Evolutionary conservation across 2,888 invertebrate genomes (phyloP).

Genomic region (Sarcophaga carnaria): DNA sequence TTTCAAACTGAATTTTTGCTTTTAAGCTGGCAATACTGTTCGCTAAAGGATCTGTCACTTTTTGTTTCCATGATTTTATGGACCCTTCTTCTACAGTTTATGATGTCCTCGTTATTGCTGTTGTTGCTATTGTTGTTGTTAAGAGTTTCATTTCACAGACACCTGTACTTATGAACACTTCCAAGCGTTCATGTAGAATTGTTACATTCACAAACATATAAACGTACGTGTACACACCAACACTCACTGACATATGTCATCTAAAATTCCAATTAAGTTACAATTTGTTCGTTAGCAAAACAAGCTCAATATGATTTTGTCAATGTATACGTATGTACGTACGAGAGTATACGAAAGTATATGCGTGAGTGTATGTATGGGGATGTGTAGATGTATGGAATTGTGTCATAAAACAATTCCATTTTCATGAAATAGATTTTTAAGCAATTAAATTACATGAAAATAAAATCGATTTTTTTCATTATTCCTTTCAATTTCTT

Average conservation of each 20-base stretch:
- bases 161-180: slow-evolving; percentile 38
- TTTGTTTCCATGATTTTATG: background rate
- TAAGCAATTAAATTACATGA: slow-evolving; percentile 10
- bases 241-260: slow-evolving; percentile 27
- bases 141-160: slow-evolving; percentile 52
- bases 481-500: background rate
- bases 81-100: background rate
- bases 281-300: slow-evolving; percentile 54
- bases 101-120: background rate
- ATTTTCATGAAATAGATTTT: slow-evolving; percentile 29
- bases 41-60: background rate
- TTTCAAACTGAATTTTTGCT: background rate
- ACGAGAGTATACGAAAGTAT: background rate
- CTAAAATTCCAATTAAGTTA: slow-evolving; percentile 65
- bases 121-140: slow-evolving; percentile 37
- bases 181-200: slow-evolving; percentile 53
- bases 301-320: slow-evolving; percentile 30
- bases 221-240: slow-evolving; percentile 1
- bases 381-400: background rate
- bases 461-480: slow-evolving; percentile 17
- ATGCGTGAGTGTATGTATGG: background rate
- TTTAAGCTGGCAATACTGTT: slow-evolving; percentile 21
- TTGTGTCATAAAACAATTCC: slow-evolving; percentile 36
- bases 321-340: background rate
- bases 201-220: slow-evolving; percentile 29